Evolutionary conservation across 2,113 vertebrate genomes (phyloP), one percentile per base, ranked within the genome.

Genomic region (Trematocara stigmaticum): DNA sequence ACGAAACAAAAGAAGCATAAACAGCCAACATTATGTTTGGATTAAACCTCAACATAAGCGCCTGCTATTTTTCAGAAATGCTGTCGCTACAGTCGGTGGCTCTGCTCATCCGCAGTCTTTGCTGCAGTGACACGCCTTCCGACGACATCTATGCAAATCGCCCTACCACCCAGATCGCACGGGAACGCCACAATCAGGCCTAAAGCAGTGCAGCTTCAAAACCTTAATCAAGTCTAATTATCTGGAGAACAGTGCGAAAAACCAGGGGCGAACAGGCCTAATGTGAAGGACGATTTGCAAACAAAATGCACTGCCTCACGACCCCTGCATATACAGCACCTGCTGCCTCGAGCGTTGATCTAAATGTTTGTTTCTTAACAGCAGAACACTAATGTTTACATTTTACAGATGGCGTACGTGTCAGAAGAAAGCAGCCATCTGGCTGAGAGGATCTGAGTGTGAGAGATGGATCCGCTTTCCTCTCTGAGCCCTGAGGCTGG

Each of bases 371-470:
- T 64, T 13, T 16, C 13, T 3, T 1, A 53, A 59, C 40, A 71
- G 66, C 20, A 10, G 0, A 42, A 45, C 51, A 0, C 35, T 4
- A 38, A 35, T 35, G 13, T 57, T 35, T 52, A 35, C 79, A 56
- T 64, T 59, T 52, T 15, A 35, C 6, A 13, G 2, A 10, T 20
- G 29, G 15, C 7, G 8, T 2, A 23, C 3, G 13, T 6, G 78
- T 38, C 81, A 12, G 83, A 18, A 16, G 61, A 74, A 26, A 34
- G 18, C 40, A 6, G 55, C 87, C 85, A 87, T 71, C 76, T 88
- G 91, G 35, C 4, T 87, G 88, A 91, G 81, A 81, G 82, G 84
- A 89, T 81, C 87, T 26, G 5, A 15, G 51, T 6, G 74, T 31
- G 66, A 57, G 91, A 55, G 81, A 59, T 20, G 82, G 18, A 79